Conservation (phyloP, 1,140 invertebrate species). For the Oscheius sp. region DNA sequence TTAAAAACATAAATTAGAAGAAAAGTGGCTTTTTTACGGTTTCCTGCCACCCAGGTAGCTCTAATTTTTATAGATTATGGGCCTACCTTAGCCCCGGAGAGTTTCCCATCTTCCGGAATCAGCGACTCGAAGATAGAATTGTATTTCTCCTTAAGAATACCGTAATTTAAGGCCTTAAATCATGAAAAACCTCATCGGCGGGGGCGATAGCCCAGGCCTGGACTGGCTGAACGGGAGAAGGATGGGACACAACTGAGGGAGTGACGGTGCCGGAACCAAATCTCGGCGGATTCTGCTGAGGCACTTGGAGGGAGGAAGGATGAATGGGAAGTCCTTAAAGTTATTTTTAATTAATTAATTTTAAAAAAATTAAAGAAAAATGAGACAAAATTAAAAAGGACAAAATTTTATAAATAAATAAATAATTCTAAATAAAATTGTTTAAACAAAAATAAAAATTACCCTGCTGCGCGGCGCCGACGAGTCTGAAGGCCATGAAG, state of each 20-base stretch:
- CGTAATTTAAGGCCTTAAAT: not conserved
- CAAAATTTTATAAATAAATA: not conserved
- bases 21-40: too few species aligned
- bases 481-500: constrained; percentile 34
- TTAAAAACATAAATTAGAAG: too few species aligned
- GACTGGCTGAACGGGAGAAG: not conserved
- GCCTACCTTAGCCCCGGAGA: constrained; percentile 85
- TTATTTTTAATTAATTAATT: constrained; percentile 1
- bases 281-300: not conserved
- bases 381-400: not conserved
- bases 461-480: constrained; percentile 33
- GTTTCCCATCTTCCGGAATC: constrained; percentile 84
- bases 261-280: not conserved
- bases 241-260: not conserved
- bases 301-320: constrained; percentile 16
- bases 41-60: too few species aligned
- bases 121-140: constrained; percentile 82
- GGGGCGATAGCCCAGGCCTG: not conserved
- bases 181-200: not conserved
- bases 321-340: constrained; percentile 1
- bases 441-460: not conserved
- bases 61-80: too few species aligned
- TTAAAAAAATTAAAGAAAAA: not conserved
- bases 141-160: constrained; percentile 67
- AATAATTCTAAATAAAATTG: not conserved